Percentiles rank a stretch among this genome's conserved stretches.
phyloP scores from a whole-genome alignment of 1,140 invertebrate species.

The Aradophagus sp. region DNA sequence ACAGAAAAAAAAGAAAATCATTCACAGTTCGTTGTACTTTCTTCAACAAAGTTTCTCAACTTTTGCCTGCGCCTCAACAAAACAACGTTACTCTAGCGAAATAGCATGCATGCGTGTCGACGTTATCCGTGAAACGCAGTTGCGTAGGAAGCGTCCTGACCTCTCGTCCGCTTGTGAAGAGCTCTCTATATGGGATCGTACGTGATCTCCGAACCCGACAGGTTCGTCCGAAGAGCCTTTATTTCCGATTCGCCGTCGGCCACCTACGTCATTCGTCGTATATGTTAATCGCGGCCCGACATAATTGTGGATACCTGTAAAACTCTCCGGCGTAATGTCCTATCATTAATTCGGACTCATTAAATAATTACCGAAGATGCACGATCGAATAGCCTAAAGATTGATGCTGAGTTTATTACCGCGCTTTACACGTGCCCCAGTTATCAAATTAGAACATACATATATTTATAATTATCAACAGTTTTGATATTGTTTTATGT shows the following conservation, averaged over 20 bases:
- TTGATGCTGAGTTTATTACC: constrained; percentile 21
- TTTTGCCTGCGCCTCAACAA: too few relatives aligned
- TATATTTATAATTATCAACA: too few relatives aligned
- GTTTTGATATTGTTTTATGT: too few relatives aligned
- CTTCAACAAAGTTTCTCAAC: too few relatives aligned
- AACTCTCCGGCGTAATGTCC: constrained; percentile 42
- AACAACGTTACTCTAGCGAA: too few relatives aligned
- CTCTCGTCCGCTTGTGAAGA: constrained; percentile 59
- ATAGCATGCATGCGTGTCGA: constrained; percentile 19
- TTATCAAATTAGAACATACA: too few relatives aligned
- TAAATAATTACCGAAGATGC: constrained; percentile 31
- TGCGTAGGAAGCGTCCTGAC: constrained; percentile 63
- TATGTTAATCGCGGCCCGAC: constrained; percentile 45
- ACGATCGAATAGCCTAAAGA: constrained; percentile 9
- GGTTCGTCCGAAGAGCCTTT: constrained; percentile 48
- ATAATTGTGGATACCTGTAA: constrained; percentile 44
- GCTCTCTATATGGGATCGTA: constrained; percentile 57
- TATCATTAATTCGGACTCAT: constrained; percentile 43
- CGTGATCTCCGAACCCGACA: constrained; percentile 56
- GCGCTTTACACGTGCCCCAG: constrained; percentile 10
- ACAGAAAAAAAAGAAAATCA: too few relatives aligned
- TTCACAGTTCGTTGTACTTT: too few relatives aligned
- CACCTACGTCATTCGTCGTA: constrained; percentile 47
- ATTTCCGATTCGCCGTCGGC: constrained; percentile 51
- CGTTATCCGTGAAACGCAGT: constrained; percentile 32